These are phyloP conservation scores for Lordiphosa mommai DNA, from an alignment of 1,140 invertebrate genomes.

Conservation along the genomic window DNA sequence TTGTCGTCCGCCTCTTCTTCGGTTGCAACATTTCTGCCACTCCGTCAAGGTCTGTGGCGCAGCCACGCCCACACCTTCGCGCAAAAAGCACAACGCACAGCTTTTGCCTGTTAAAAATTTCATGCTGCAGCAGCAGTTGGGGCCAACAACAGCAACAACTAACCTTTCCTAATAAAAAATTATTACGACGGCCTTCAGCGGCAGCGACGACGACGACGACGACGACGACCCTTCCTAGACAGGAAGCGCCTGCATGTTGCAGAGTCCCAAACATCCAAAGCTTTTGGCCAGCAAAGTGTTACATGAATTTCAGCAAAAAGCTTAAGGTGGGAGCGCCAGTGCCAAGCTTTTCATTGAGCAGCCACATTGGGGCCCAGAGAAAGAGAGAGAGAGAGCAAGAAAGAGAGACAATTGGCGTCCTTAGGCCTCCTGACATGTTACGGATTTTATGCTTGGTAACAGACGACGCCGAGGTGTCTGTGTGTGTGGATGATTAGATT, in stretches of 20 bases:
- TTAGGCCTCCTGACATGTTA: background rate
- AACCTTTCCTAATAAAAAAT: conserved; percentile 72
- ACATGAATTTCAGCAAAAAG: conserved; percentile 26
- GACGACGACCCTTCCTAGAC: conserved; percentile 1
- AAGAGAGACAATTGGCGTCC: conserved; percentile 5
- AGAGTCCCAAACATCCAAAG: conserved; percentile 23
- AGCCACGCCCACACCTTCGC: conserved; percentile 40
- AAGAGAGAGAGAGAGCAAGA: conserved; percentile 4
- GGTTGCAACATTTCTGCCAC: conserved; percentile 43
- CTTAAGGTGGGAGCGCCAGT: conserved; percentile 17
- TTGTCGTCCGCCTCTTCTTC: conserved; percentile 1
- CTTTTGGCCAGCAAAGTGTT: conserved; percentile 33
- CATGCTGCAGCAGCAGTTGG: conserved; percentile 21
- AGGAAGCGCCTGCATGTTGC: conserved; percentile 32
- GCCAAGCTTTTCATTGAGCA: conserved; percentile 64
- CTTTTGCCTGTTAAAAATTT: conserved; percentile 43
- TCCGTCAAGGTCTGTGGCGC: conserved; percentile 38
- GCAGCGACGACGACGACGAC: conserved; percentile 4
- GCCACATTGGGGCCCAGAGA: conserved; percentile 31
- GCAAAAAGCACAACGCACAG: conserved; percentile 57
- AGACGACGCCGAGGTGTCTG: conserved; percentile 59
- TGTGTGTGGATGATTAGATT: conserved; percentile 8
- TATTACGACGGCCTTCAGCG: conserved; percentile 65
- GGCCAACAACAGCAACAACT: conserved; percentile 54
- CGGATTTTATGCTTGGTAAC: background rate